These are phyloP conservation scores for Cybosia mesomella DNA, from an alignment of 2,888 invertebrate species.

Conservation along the genomic window DNA sequence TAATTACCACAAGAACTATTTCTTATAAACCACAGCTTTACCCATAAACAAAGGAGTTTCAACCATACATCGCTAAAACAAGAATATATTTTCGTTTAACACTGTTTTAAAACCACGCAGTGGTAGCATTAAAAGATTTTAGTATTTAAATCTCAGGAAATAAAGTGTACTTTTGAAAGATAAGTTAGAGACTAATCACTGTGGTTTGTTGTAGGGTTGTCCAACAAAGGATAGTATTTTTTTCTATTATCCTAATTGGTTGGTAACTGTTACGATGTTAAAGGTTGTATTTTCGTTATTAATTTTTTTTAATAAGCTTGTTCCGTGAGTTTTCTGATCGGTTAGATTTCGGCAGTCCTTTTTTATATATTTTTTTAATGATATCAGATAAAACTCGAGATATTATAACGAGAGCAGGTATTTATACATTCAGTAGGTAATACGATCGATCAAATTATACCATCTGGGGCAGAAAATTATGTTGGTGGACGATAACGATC, in stretches of 20 bases:
- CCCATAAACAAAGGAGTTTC: slow-evolving; percentile 10
- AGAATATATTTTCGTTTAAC: slow-evolving; percentile 8
- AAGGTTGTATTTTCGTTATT: background rate
- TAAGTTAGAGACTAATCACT: background rate
- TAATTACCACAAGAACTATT: slow-evolving; percentile 37
- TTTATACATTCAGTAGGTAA: background rate
- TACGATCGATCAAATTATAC: background rate
- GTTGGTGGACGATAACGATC: background rate
- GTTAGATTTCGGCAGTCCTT: background rate
- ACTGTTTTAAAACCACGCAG: background rate
- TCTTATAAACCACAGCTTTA: slow-evolving; percentile 24
- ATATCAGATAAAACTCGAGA: too few species aligned
- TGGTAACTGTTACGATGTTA: background rate
- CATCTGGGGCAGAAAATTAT: background rate
- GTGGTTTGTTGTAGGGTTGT: slow-evolving; percentile 25
- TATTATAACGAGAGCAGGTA: background rate
- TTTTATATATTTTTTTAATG: too few species aligned
- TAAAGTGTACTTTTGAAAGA: slow-evolving; percentile 15
- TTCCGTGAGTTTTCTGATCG: background rate
- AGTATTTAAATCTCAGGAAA: slow-evolving; percentile 1
- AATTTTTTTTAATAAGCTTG: slow-evolving; percentile 11
- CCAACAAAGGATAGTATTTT: slow-evolving; percentile 14
- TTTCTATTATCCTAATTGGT: slow-evolving; percentile 9
- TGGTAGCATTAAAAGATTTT: slow-evolving; percentile 7
- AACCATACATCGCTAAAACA: background rate